Evolutionary conservation across 1,140 invertebrate species (phyloP), one percentile per base, ranked within the genome.

Genomic region (Caerostris darwini): DNA sequence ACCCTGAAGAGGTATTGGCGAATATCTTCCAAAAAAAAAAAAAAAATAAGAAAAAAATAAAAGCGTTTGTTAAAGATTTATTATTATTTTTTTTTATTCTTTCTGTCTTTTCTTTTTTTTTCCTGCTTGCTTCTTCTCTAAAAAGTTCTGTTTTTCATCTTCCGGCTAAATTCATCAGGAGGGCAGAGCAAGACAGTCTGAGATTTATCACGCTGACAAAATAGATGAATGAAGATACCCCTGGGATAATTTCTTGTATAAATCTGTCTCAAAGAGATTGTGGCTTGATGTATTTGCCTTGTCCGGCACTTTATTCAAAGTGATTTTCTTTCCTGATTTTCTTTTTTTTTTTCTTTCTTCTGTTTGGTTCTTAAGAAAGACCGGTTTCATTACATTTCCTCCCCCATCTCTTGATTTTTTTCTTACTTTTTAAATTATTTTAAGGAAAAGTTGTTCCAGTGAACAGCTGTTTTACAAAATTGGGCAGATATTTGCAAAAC

Each of bases 161-260:
- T 90, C 87, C 64, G 87, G 87, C 87, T 56, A 90, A 90, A 90
- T 90, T 90, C 87, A 90, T 90, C 87, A 69, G 67, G 53, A 5
- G 87, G 82, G 82, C 82, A 56, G 61, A n/a, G 4, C 14, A n/a
- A 69, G 50, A 90, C 53, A 19, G 34, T 57, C 50, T 50, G 7
- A 19, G 34, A 69, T 69, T 90, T 69, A 69, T 71, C 7, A 5
- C n/a, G 17, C n/a, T 90, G 87, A 90, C 67, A 90, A 90, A 67
- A 83, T n/a, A 90, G 87, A 90, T 69, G 64, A 71, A 89, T 89
- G 87, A 54, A 89, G 85, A 61, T 83, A 83, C 81, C 87, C 87
- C 61, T 89, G 64, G 87, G 87, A 89, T 67, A 89, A 89, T 89
- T 69, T 89, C 87, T 89, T 61, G 59, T 89, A 89, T 89, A 89